A percentile compares a stretch with the other conserved stretches of the same genome.
phyloP scores from a whole-genome alignment of 2,888 invertebrate species.

The Apamea anceps region DNA sequence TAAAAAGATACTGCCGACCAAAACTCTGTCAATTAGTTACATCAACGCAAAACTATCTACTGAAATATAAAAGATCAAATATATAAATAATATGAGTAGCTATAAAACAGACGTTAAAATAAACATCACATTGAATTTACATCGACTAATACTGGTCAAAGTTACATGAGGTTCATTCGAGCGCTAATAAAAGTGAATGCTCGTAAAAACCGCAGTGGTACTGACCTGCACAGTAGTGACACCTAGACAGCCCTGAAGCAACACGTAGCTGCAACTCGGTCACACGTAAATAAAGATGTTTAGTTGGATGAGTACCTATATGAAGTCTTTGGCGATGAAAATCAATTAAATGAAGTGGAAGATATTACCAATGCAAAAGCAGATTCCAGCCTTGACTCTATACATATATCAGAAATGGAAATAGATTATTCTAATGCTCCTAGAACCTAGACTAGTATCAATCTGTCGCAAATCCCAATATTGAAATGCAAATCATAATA shows the following conservation, averaged over 20 bases:
- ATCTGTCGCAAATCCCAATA: constrained; percentile 13
- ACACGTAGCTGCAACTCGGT: constrained; percentile 11
- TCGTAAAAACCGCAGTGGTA: constrained; percentile 22
- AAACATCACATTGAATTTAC: constrained; percentile 9
- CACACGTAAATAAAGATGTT: neutral
- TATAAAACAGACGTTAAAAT: neutral
- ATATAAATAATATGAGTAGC: too few relatives aligned
- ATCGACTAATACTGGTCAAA: constrained; percentile 8
- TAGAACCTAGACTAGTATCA: constrained; percentile 13
- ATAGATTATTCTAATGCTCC: constrained; percentile 25
- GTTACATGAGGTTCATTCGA: neutral
- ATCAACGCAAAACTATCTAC: neutral
- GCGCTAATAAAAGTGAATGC: constrained; percentile 13
- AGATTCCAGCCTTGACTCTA: neutral
- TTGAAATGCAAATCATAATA: constrained; percentile 51
- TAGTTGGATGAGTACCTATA: neutral
- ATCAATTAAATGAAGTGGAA: neutral
- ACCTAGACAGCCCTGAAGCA: constrained; percentile 9
- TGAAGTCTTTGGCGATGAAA: neutral
- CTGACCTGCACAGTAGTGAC: neutral
- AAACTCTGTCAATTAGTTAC: neutral
- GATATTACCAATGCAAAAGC: neutral
- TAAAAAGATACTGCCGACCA: neutral
- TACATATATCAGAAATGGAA: neutral
- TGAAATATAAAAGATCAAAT: neutral